Evolutionary conservation across 2,888 invertebrate genomes (phyloP).

Genomic region (Leptothorax acervorum): DNA sequence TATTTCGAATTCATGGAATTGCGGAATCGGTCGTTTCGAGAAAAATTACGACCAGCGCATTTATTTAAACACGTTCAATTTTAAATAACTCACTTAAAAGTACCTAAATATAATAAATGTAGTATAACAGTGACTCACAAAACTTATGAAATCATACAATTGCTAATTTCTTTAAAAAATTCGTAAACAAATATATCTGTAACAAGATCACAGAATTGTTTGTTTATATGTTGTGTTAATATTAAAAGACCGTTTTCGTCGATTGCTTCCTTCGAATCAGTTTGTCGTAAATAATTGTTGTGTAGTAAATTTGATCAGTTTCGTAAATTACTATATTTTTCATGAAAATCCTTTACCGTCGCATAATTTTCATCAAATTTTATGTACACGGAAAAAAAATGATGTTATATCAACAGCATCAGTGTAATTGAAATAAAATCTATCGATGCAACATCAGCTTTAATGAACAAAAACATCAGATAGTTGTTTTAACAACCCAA

Average conservation of each 20-base stretch:
- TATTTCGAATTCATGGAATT: neutral
- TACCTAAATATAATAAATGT: neutral
- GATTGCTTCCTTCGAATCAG: neutral
- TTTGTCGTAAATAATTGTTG: neutral
- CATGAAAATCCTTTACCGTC: too few relatives aligned
- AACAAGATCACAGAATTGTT: too few relatives aligned
- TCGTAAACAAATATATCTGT: neutral
- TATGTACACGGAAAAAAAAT: neutral
- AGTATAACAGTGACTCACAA: neutral
- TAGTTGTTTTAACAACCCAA: too few relatives aligned
- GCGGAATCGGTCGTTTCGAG: neutral
- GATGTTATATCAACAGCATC: too few relatives aligned
- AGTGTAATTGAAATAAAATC: too few relatives aligned
- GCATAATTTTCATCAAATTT: neutral
- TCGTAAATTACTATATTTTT: neutral
- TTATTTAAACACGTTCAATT: neutral
- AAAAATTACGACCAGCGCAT: neutral
- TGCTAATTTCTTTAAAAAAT: neutral
- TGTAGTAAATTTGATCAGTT: neutral
- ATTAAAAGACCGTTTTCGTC: too few relatives aligned
- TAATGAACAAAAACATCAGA: too few relatives aligned
- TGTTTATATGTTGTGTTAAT: too few relatives aligned
- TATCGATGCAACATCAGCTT: too few relatives aligned
- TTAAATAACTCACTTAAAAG: neutral
- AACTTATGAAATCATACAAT: neutral